Evolutionary conservation across 2,113 vertebrate species (phyloP), one percentile per base, ranked within the genome.

Genomic region (Myodes glareolus): DNA sequence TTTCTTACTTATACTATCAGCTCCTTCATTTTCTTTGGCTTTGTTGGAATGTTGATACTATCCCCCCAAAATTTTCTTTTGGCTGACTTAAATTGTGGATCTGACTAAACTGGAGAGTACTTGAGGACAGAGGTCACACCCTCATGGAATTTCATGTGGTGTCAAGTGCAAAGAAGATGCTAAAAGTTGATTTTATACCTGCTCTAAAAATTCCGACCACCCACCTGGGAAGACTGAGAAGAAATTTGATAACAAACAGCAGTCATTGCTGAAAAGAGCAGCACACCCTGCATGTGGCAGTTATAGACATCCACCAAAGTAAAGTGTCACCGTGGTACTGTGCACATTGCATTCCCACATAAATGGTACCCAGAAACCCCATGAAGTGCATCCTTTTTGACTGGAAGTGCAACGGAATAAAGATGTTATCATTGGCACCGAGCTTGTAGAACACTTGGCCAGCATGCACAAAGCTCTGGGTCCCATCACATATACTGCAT

Each of bases 101-200:
- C 91, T 96, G 61, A 11, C 36, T 92, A 76, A 94, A 68, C 67
- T 65, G 25, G 33, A 89, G 52, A 78, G 52, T 95, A 58, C 52
- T 88, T 72, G 29, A 94, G 39, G 85, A 21, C 21, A 88, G 72
- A 93, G 12, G 33, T 45, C 67, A 31, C 63, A 12, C 90, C 65
- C 33, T 95, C 19, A 29, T 7, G 91, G 45, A 39, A 67, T 95
- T 94, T 91, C 36, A 73, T 63, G 45, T 65, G 52, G 21, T 88
- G 84, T 58, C 65, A 75, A 87, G 70, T 63, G 61, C 55, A 88
- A 42, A 94, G 67, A 94, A 84, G 80, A 86, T 85, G 72, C 12
- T 95, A 25, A 92, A 97, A 16, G 19, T 73, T 96, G 45, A 91
- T 68, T 88, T 63, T 87, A 36, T 11, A 55, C 31, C 7, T 94